These are phyloP conservation scores for Cataglyphis albicans DNA, from an alignment of 2,888 invertebrate species.

Conservation along the genomic window DNA sequence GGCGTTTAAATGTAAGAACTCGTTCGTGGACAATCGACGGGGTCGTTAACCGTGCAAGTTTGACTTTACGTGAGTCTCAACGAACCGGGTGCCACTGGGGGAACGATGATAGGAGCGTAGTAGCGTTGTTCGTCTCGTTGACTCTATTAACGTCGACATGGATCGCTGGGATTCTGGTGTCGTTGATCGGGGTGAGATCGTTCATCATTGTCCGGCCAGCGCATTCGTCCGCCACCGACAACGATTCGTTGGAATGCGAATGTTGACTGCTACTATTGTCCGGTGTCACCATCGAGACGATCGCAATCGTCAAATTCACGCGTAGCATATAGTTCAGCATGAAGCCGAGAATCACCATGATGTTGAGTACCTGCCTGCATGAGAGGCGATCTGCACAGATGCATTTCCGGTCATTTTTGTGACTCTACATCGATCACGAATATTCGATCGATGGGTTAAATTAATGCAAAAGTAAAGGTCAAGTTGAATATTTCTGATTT, in stretches of 20 bases:
- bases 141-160: slow-evolving; percentile 25
- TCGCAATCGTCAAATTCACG: slow-evolving; percentile 94
- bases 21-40: background rate
- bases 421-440: background rate
- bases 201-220: slow-evolving; percentile 22
- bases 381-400: slow-evolving; percentile 89
- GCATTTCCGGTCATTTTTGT: background rate
- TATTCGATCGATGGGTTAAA: background rate
- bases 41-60: slow-evolving; percentile 31
- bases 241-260: slow-evolving; percentile 60
- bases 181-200: slow-evolving; percentile 39
- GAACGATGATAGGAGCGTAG: background rate
- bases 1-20: background rate
- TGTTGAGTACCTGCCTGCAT: slow-evolving; percentile 93
- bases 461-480: background rate
- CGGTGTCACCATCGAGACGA: slow-evolving; percentile 92
- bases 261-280: slow-evolving; percentile 70
- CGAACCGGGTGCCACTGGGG: slow-evolving; percentile 30
- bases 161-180: slow-evolving; percentile 5
- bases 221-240: slow-evolving; percentile 34
- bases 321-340: slow-evolving; percentile 96
- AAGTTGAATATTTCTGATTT: background rate
- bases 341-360: slow-evolving; percentile 95
- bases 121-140: slow-evolving; percentile 46
- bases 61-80: slow-evolving; percentile 29